Base-by-base conservation (phyloP, 2,888 invertebrate genomes). In the Zaprionus obscuricornis region DNA sequence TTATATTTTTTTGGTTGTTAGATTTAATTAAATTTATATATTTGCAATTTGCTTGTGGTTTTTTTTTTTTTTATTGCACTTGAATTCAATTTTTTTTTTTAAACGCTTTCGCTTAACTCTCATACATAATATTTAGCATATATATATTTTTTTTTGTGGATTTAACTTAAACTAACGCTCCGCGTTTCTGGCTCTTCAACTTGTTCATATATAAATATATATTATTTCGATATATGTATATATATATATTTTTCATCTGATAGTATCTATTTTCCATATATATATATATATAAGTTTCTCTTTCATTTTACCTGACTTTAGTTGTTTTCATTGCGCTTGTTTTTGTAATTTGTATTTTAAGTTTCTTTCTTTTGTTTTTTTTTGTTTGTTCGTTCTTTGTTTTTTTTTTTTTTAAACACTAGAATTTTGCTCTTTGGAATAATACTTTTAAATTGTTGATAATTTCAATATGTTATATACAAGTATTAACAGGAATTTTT, bases 341-440 rank as follows among this genome's bases (percentile, higher is more conserved):
- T 18, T 16, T 43, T 51, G 16, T n/a, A 10, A 11, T 10, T 42
- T 37, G 27, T 11, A 17, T 17, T 20, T 24, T 33, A 8, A 2
- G 2, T 40, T 33, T 2, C 55, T 55, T 31, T 26, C 27, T 13
- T 14, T 45, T 33, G 3, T 13, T 36, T 39, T 36, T 3, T 8
- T 10, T 13, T 26, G n/a, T 39, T 18, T 13, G 10, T 37, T 1
- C 43, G 24, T 8, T 13, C 42, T 39, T 27, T 60, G n/a, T 54
- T 24, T 46, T 14, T 24, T 50, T 58, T 8, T 11, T 22, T 43
- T 65, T 47, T 39, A 57, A 49, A 45, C 24, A 7, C 65, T 84
- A 76, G n/a, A 50, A 40, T 54, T 55, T 62, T 56, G 47, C 36
- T 76, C 77, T 82, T 85, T 85, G 82, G 78, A 45, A 55, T 74